Evolutionary conservation across 2,797 vertebrate genomes (phyloP), one percentile per base, ranked within the genome.

Genomic region (Thamnophis elegans): DNA sequence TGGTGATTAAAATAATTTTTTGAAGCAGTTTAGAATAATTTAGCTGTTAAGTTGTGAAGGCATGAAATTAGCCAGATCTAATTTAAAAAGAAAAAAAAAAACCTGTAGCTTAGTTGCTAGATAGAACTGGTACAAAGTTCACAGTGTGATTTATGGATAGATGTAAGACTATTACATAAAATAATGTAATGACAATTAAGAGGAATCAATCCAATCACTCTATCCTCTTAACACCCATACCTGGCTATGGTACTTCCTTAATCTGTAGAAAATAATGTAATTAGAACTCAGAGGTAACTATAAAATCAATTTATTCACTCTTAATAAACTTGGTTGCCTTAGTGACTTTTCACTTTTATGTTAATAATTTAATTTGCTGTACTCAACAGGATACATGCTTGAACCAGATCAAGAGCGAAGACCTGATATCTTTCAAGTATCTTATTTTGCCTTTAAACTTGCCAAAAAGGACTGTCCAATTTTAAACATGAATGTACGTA

Each of bases 371-470:
- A 82, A 85, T 91, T 94, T 87, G 16, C 0, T 26, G 14, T 3
- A 95, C 97, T 94, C 95, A 96, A 6, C 95, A 99, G 99, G 99
- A 95, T 99, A 99, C 85, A 99, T 99, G 99, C 99, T 99, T 89
- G 99, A 99, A 96, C 99, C 99, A 51, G 99, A 99, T 96, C 98
- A 98, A 96, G 99, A 99, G 56, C 97, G 94, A 96, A 99, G 99
- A 97, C 99, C 99, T 47, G 99, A 99, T 97, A 99, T 99, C 95
- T 99, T 99, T 97, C 99, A 99, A 95, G 99, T 99, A 88, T 99
- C 99, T 94, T 98, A 98, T 97, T 99, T 99, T 97, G 98, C 99
- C 97, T 99, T 99, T 97, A 98, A 98, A 97, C 96, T 99, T 96
- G 98, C 98, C 96, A 98, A 98, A 97, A 99, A 98, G 97, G 99